Evolutionary conservation across 1,140 invertebrate genomes (phyloP), one percentile per base, ranked within the genome.

Genomic region (Calosoma granatense): DNA sequence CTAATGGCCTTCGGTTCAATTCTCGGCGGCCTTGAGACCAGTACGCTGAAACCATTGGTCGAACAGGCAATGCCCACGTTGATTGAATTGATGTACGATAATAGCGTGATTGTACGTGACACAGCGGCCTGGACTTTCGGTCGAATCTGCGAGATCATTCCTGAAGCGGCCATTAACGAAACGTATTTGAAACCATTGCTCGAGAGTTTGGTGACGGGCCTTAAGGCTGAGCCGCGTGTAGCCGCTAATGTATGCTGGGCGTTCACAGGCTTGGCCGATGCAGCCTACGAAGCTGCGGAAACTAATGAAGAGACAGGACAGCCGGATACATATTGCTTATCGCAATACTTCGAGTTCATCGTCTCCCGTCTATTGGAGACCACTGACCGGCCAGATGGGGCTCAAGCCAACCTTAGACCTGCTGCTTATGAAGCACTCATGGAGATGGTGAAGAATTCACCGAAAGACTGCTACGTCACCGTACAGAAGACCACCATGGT

Each of bases 231-330:
- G 70, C 94, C 97, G 0, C 78, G 96, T 22, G 97, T 99, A 0
- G 95, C 97, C 14, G 85, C 94, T 1, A 99, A 99, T 77, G 93
- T 98, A n/a, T 99, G 97, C 68, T 99, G 97, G 97, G 96, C 97
- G 0, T 94, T 99, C 63, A 95, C 91, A 43, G 94, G 93, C 55
- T 76, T 99, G n/a, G 94, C 95, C 0, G 94, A 98, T 74, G 95
- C 96, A 4, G 92, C 94, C 19, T 98, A 94, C 69, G 94, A 98
- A 65, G 76, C 81, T 4, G 86, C 82, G 0, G 81, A 84, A 62
- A 69, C 73, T 54, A 63, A 69, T n/a, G 84, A 86, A 47, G 82
- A 87, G n/a, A 78, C 80, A 4, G 77, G 80, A n/a, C 87, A 93
- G 60, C 96, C 95, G 0, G 83, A 90, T 59, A 98, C 96, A 0